A percentile compares a stretch with the other conserved stretches of the same genome.
Conservation (phyloP, 1,140 invertebrate species). For the Zaprionus lachaisei region DNA sequence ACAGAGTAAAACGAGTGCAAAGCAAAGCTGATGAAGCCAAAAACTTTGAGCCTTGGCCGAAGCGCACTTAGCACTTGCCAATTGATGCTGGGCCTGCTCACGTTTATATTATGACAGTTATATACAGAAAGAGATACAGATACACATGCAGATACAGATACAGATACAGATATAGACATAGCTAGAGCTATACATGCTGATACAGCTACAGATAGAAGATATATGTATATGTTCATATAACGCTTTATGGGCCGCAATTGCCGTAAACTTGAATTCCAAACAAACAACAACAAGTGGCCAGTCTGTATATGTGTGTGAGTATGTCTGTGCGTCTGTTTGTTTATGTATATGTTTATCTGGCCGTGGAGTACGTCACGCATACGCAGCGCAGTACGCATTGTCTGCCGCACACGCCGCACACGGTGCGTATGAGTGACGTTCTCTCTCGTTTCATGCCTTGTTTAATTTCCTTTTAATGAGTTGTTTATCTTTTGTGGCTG, state of each 20-base stretch:
- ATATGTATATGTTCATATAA: not conserved
- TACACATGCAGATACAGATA: not conserved
- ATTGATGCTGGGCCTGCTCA: not conserved
- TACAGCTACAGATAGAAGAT: not conserved
- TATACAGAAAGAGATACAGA: not conserved
- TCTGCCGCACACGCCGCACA: conserved; percentile 21
- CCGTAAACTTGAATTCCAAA: conserved; percentile 22
- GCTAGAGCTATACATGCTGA: too few species aligned
- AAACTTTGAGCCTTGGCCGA: conserved; percentile 25
- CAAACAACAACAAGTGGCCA: conserved; percentile 13
- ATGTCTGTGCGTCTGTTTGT: conserved; percentile 2
- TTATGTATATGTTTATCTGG: conserved; percentile 45
- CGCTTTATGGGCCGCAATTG: conserved; percentile 21
- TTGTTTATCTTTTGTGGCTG: conserved; percentile 70
- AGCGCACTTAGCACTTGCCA: conserved; percentile 16
- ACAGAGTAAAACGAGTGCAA: not conserved
- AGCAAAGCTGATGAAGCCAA: not conserved
- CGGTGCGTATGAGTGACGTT: conserved; percentile 73
- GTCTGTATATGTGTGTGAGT: too few species aligned
- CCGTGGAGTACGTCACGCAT: conserved; percentile 58
- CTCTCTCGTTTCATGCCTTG: conserved; percentile 65
- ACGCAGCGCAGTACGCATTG: conserved; percentile 44
- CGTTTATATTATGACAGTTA: conserved; percentile 7
- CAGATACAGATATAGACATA: not conserved
- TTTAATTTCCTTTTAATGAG: conserved; percentile 80